A percentile compares a stretch with the other conserved stretches of the same genome.
Conservation (phyloP, 2,797 vertebrate species). For the Crossoptilon crossoptilon region DNA sequence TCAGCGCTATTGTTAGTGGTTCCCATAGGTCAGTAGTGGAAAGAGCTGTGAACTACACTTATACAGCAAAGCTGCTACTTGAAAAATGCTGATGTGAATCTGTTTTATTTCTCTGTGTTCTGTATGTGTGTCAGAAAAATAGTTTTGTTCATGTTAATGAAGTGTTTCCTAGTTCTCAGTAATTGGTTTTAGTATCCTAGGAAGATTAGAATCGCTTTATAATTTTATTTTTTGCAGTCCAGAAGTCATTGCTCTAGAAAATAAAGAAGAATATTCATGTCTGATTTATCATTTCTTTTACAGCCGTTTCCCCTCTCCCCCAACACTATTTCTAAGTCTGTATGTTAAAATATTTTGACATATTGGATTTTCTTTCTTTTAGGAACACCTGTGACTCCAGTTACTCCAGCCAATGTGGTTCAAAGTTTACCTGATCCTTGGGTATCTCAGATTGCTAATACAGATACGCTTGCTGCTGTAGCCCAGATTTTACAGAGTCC, state of each 20-base stretch:
- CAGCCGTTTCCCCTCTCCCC: neutral
- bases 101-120: neutral
- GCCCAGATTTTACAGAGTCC: slow-evolving; percentile 98
- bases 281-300: neutral
- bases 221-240: neutral
- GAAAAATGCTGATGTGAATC: neutral
- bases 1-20: neutral
- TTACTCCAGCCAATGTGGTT: slow-evolving; percentile 94
- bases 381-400: slow-evolving; percentile 97
- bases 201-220: neutral
- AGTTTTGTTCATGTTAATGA: neutral
- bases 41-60: neutral
- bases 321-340: neutral
- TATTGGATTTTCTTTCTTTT: neutral
- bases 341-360: neutral
- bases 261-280: neutral
- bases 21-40: neutral
- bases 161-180: neutral
- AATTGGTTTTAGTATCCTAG: neutral
- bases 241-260: neutral
- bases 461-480: slow-evolving; percentile 96
- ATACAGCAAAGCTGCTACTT: neutral
- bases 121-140: neutral
- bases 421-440: slow-evolving; percentile 94
- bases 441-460: slow-evolving; percentile 97